Evolutionary conservation across 2,888 invertebrate species (phyloP).

Genomic region (Nephrotoma appendiculata): DNA sequence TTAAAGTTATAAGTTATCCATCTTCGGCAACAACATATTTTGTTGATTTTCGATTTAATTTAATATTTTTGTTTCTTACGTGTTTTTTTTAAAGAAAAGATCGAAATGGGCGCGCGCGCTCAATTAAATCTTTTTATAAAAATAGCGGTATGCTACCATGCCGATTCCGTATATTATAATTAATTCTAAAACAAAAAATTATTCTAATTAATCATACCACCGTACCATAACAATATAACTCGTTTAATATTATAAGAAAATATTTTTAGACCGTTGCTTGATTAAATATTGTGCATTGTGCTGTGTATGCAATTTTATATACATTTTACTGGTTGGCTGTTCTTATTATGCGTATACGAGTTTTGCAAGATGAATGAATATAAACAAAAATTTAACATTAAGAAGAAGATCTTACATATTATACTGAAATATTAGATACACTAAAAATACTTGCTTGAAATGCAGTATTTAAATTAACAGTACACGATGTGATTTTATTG

Average conservation of each 20-base stretch:
- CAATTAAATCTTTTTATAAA: not conserved
- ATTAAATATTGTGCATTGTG: not conserved
- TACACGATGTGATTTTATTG: not conserved
- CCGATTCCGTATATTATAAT: not conserved
- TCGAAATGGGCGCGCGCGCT: not conserved
- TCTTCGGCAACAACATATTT: not conserved
- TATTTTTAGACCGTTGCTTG: not conserved
- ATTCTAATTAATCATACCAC: not conserved
- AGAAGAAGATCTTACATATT: not conserved
- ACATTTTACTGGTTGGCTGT: not conserved
- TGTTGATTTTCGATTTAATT: not conserved
- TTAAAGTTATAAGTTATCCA: not conserved
- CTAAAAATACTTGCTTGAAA: not conserved
- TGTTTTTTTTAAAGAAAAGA: not conserved
- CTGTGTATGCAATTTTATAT: not conserved
- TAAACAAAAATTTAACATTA: not conserved
- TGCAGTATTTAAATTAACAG: not conserved
- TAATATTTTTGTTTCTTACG: too few relatives aligned
- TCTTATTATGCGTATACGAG: not conserved
- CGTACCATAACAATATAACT: not conserved
- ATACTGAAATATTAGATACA: not conserved
- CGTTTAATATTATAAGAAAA: not conserved
- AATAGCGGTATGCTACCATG: not conserved
- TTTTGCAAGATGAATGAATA: too few relatives aligned
- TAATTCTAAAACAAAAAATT: not conserved